Conservation (phyloP, 2,113 vertebrate species). For the Zosterops lateralis region DNA sequence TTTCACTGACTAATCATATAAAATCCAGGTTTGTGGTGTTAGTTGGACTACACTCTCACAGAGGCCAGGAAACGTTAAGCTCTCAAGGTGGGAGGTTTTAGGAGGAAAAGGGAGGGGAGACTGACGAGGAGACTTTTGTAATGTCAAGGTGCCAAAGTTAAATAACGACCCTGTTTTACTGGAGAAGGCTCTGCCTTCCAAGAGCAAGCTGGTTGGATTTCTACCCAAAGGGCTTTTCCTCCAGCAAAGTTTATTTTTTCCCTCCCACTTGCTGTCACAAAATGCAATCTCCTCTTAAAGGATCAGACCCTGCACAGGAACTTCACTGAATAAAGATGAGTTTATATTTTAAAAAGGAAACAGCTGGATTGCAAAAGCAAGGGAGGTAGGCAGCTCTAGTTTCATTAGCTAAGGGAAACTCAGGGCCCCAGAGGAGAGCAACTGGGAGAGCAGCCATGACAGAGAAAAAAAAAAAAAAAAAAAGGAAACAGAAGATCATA, state of each 20-base stretch:
- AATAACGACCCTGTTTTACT: slow-evolving; percentile 76
- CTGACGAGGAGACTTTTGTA: slow-evolving; percentile 73
- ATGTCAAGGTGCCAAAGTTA: slow-evolving; percentile 75
- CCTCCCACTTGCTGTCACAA: slow-evolving; percentile 71
- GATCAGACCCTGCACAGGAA: slow-evolving; percentile 69
- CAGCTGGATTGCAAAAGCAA: slow-evolving; percentile 85
- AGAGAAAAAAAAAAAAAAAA: slow-evolving; percentile 3
- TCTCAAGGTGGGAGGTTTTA: slow-evolving; percentile 77
- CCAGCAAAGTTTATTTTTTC: slow-evolving; percentile 57
- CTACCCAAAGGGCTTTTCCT: slow-evolving; percentile 73
- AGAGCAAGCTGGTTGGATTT: slow-evolving; percentile 76
- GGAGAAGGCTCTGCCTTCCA: slow-evolving; percentile 67
- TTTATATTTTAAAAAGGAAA: slow-evolving; percentile 83
- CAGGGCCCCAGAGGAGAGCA: slow-evolving; percentile 73
- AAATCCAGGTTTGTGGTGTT: slow-evolving; percentile 66
- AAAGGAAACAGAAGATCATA: slow-evolving; percentile 78
- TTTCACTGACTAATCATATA: slow-evolving; percentile 67
- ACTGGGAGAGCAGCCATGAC: slow-evolving; percentile 77
- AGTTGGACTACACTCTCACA: slow-evolving; percentile 47
- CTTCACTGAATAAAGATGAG: slow-evolving; percentile 72
- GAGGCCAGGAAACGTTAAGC: slow-evolving; percentile 55
- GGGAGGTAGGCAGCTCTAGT: slow-evolving; percentile 71
- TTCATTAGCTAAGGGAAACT: slow-evolving; percentile 77
- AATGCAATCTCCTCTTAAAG: slow-evolving; percentile 72
- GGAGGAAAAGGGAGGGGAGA: slow-evolving; percentile 70